A percentile compares a stretch with the other conserved stretches of the same genome.
phyloP scores from a whole-genome alignment of 2,888 invertebrate genomes.

The Platycnemis pennipes region DNA sequence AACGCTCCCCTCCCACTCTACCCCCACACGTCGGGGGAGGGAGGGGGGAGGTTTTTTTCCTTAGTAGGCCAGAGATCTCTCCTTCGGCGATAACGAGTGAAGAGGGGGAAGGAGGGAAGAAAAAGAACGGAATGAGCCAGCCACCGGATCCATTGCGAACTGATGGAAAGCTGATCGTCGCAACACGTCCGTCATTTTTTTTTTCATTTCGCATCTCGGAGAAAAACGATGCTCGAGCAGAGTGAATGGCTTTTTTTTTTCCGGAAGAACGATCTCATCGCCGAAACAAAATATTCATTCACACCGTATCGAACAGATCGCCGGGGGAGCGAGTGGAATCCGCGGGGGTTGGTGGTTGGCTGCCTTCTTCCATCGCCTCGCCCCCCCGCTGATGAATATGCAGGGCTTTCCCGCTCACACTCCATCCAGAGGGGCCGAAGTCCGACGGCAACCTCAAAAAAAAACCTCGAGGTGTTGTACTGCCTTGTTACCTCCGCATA shows the following conservation, averaged over 20 bases:
- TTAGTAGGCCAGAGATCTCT: constrained; percentile 49
- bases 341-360: too few relatives aligned
- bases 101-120: background rate
- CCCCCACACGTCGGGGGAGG: background rate
- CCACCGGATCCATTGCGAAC: constrained; percentile 21
- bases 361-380: background rate
- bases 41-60: background rate
- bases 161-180: background rate
- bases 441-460: background rate
- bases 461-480: background rate
- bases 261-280: background rate
- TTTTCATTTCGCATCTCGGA: background rate
- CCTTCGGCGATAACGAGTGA: constrained; percentile 2
- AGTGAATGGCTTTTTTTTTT: background rate
- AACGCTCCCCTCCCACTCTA: background rate
- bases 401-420: background rate
- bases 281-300: background rate
- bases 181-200: background rate
- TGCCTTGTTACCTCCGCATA: background rate
- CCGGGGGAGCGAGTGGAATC: background rate
- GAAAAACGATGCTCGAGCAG: background rate
- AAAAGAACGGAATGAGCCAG: background rate
- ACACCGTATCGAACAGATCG: background rate
- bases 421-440: background rate
- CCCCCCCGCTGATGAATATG: background rate